Base-by-base conservation (phyloP, 2,888 invertebrate genomes). In the Vandiemenella viatica region DNA sequence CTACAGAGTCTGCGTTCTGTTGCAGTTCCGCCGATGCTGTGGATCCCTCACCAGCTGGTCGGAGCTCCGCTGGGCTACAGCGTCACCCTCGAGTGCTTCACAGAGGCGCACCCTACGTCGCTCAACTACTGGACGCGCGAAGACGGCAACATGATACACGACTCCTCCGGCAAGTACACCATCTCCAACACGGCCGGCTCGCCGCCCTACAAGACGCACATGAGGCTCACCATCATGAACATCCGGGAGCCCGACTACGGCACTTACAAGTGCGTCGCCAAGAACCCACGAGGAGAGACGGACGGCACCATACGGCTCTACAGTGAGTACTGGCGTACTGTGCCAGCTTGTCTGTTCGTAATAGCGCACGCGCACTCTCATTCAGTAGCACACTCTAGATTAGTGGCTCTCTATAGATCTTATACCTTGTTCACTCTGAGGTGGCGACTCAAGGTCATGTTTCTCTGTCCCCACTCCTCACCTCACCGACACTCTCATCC, bases 41-140 rank as follows among this genome's bases (percentile, higher is more conserved):
- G 83, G 83, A 89, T 91, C 61, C 88, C 89, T 5, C 86, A 90
- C 68, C 90, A 91, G 66, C 71, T 90, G 55, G 88, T 91, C 32
- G 88, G 89, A 21, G 85, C 85, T 15, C 87, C 88, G 1, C 70
- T 85, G 50, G 83, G 82, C 54, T 85, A 82, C 65, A 83, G 83
- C 58, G 83, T 89, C 8, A 87, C 86, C 4, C 68, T 91, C 53
- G 89, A 90, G 68, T 91, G 91, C 63, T 83, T 83, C 63, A 87
- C 89, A 5, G 91, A 91, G 67, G 90, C 91, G 2, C 86, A 89
- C 68, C 91, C 91, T 4, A 84, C 84, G 22, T 90, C 91, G 15
- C 74, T 91, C 51, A 90, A 90, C 69, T 89, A 88, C 64, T 90
- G 89, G 90, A 87, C 88, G 0, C 71, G 84, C 51, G 87, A 86